A percentile compares a stretch with the other conserved stretches of the same genome.
phyloP scores from a whole-genome alignment of 2,113 vertebrate species.

The Lanius ludovicianus region DNA sequence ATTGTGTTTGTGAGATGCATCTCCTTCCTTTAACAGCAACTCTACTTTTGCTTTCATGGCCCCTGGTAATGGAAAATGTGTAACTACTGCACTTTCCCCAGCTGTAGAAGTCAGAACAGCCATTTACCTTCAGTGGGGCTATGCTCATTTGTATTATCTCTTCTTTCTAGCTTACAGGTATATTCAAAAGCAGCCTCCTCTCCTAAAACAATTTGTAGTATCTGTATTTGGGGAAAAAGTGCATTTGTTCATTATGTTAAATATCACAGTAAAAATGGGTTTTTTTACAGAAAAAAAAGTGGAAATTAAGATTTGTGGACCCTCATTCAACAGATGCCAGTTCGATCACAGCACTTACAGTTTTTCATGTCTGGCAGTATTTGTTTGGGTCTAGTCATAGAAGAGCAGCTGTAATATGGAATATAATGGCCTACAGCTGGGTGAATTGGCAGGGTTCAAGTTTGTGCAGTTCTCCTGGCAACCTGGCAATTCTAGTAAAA shows the following conservation, averaged over 20 bases:
- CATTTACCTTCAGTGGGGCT: background rate
- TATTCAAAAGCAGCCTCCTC: background rate
- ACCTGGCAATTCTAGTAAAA: background rate
- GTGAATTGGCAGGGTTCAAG: background rate
- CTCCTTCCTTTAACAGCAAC: background rate
- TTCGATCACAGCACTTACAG: background rate
- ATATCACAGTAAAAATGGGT: background rate
- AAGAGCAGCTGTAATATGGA: background rate
- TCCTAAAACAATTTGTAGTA: background rate
- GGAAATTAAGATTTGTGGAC: background rate
- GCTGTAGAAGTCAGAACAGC: background rate
- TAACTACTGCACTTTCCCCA: background rate
- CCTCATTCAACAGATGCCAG: background rate
- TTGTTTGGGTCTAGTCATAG: background rate
- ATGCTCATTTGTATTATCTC: background rate
- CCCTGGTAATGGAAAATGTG: background rate
- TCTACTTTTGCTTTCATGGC: background rate
- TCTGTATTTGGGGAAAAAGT: background rate
- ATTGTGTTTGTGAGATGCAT: background rate
- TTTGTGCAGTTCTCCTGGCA: background rate
- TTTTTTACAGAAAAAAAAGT: background rate
- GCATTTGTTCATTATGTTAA: background rate
- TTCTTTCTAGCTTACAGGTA: background rate
- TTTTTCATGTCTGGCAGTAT: background rate
- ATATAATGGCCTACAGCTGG: background rate